These are phyloP conservation scores for Xiphophorus couchianus DNA, from an alignment of 2,113 vertebrate species.

Conservation along the genomic window DNA sequence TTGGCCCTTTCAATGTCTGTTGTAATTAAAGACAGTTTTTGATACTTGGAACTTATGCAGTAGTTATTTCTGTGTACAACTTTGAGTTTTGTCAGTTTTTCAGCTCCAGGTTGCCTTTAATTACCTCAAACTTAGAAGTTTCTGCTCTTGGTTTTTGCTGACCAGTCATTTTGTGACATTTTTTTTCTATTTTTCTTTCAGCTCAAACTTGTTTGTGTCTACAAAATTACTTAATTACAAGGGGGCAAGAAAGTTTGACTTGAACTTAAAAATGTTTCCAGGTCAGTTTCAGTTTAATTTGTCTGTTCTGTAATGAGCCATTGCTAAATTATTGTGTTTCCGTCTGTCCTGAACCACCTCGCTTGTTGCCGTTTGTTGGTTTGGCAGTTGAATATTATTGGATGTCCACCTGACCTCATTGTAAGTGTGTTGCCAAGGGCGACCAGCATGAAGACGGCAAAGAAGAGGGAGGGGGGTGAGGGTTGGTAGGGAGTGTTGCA, in stretches of 20 bases:
- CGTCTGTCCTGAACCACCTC: slow-evolving; percentile 65
- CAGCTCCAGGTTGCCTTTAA: neutral
- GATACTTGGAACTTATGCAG: neutral
- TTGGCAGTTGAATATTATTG: slow-evolving; percentile 76
- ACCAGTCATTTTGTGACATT: neutral
- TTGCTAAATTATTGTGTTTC: slow-evolving; percentile 10
- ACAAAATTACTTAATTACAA: neutral
- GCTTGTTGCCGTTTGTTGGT: slow-evolving; percentile 23
- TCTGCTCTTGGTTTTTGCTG: neutral
- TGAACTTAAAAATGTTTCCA: neutral
- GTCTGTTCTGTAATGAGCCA: neutral
- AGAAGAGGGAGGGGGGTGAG: slow-evolving; percentile 5
- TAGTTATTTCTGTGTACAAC: neutral
- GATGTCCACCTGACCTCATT: slow-evolving; percentile 82
- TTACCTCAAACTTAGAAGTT: neutral
- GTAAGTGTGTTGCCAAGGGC: slow-evolving; percentile 71
- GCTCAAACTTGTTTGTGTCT: neutral
- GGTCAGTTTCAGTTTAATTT: slow-evolving; percentile 12
- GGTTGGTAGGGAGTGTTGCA: slow-evolving; percentile 47
- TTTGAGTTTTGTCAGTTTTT: neutral
- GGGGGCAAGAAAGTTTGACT: neutral
- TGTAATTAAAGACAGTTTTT: neutral
- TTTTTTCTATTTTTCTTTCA: neutral
- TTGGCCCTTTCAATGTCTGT: neutral
- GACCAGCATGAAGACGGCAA: slow-evolving; percentile 47